These are phyloP conservation scores for Cheirogaleus major DNA, from an alignment of 2,797 vertebrate genomes.

Conservation along the genomic window DNA sequence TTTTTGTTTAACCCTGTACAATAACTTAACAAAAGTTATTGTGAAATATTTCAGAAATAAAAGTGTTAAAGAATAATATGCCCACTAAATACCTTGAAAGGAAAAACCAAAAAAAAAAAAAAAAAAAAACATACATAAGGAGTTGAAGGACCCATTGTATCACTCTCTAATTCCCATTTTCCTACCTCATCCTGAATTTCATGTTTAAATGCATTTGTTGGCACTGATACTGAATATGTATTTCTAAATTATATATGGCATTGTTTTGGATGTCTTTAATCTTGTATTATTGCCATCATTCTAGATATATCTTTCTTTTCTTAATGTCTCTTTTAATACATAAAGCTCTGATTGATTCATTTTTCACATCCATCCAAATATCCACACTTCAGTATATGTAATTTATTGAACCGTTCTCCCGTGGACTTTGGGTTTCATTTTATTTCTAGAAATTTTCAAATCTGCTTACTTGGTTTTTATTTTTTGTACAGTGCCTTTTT, in stretches of 20 bases:
- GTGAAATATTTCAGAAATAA: background rate
- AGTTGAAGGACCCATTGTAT: background rate
- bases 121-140: background rate
- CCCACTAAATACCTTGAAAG: background rate
- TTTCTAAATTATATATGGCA: background rate
- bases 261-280: background rate
- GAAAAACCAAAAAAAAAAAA: background rate
- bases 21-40: background rate
- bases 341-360: background rate
- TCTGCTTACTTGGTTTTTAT: background rate
- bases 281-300: background rate
- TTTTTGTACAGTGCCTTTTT: background rate
- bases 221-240: background rate
- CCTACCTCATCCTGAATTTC: background rate
- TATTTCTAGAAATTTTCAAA: background rate
- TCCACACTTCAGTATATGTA: background rate
- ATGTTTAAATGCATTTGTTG: slow-evolving; percentile 12
- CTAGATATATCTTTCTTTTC: background rate
- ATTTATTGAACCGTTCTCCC: background rate
- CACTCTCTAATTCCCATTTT: background rate
- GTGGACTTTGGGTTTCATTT: background rate
- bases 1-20: background rate
- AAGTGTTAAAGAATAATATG: background rate
- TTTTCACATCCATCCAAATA: background rate
- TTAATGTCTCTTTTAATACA: background rate